Conservation (phyloP, 2,888 invertebrate genomes). For the Epirrhoe tristata region DNA sequence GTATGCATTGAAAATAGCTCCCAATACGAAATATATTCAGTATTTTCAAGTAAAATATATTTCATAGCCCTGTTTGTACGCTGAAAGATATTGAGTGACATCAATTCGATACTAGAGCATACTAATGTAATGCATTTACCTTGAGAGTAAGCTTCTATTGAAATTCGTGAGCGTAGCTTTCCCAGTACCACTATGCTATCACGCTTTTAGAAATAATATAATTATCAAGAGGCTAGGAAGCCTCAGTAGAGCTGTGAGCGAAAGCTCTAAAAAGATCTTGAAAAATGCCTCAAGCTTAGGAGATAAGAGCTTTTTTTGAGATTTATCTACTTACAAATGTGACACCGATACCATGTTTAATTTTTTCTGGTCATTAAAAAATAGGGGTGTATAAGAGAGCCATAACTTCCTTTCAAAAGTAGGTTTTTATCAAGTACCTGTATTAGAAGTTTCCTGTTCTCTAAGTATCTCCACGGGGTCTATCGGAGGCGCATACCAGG, state of each 20-base stretch:
- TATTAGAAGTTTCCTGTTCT: constrained; percentile 54
- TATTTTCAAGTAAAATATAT: neutral
- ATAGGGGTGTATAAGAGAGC: no score
- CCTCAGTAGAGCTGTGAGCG: no score
- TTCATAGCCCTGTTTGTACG: neutral
- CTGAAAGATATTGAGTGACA: constrained; percentile 2
- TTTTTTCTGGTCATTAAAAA: no score
- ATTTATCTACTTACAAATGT: no score
- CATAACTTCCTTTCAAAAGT: no score
- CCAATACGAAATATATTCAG: neutral
- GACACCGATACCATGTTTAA: no score
- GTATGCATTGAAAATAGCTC: constrained; percentile 14
- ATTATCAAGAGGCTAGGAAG: neutral
- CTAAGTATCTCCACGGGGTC: constrained; percentile 64
- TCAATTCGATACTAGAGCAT: constrained; percentile 2
- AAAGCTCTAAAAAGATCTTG: no score
- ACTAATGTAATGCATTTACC: constrained; percentile 5
- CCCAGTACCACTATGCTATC: neutral
- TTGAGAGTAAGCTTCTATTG: neutral
- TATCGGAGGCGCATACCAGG: constrained; percentile 75
- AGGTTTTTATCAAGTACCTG: constrained; percentile 47
- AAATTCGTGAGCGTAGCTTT: neutral
- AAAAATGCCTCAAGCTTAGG: no score
- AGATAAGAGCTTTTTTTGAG: no score
- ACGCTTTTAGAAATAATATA: neutral